A percentile compares a stretch with the other conserved stretches of the same genome.
phyloP scores from a whole-genome alignment of 2,797 vertebrate genomes.

The Acanthurus lineatus region DNA sequence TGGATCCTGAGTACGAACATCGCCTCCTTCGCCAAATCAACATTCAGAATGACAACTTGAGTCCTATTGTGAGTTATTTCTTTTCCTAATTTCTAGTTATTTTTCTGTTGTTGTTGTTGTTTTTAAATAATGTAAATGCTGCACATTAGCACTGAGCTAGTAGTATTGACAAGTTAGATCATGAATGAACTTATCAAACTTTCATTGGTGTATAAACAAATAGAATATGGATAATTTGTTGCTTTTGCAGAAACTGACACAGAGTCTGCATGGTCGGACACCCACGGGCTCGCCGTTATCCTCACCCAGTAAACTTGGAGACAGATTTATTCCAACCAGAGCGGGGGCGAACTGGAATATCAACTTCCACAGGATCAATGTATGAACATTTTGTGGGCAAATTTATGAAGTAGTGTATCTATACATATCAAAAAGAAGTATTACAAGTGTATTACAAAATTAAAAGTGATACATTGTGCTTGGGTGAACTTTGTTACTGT shows the following conservation, averaged over 20 bases:
- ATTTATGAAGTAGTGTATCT: not conserved
- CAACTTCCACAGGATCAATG: constrained; percentile 95
- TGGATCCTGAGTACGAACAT: constrained; percentile 94
- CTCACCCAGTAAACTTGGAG: constrained; percentile 95
- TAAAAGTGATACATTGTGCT: not conserved
- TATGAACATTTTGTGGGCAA: constrained; percentile 54
- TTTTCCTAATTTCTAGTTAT: not conserved
- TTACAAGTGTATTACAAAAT: not conserved
- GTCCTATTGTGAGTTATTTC: constrained; percentile 87
- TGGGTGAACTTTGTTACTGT: constrained; percentile 9
- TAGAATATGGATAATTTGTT: not conserved
- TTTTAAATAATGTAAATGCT: not conserved
- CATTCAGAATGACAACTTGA: constrained; percentile 91
- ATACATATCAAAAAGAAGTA: not conserved
- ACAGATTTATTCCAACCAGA: constrained; percentile 95
- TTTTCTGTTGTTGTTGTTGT: not conserved
- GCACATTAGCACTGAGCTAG: not conserved
- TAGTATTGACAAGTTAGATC: not conserved
- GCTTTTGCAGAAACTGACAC: constrained; percentile 82
- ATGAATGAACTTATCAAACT: not conserved
- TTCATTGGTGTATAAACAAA: not conserved
- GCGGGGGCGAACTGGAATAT: constrained; percentile 96
- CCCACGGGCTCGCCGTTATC: constrained; percentile 92
- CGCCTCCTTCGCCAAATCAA: constrained; percentile 92
- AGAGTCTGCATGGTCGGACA: constrained; percentile 86